Evolutionary conservation across 2,888 invertebrate genomes (phyloP).

Genomic region (Rhingia rostrata): DNA sequence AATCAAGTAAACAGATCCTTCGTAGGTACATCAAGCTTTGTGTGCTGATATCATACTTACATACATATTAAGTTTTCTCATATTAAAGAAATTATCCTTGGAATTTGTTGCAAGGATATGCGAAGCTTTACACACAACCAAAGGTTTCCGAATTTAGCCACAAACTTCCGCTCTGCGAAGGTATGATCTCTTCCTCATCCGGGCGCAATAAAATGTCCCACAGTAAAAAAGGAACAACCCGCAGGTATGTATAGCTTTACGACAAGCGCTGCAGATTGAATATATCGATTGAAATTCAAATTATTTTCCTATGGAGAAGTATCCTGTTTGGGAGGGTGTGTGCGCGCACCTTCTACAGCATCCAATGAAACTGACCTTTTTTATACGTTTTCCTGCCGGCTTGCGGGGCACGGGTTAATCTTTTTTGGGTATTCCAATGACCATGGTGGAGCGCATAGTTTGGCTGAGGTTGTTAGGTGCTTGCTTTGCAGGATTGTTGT

Average conservation of each 20-base stretch:
- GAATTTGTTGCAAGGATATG: not conserved
- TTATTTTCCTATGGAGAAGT: constrained; percentile 57
- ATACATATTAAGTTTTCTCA: constrained; percentile 12
- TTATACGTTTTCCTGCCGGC: constrained; percentile 9
- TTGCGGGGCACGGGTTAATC: constrained; percentile 64
- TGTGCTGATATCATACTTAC: not conserved
- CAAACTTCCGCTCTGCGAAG: constrained; percentile 16
- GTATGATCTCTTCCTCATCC: not conserved
- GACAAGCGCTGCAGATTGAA: constrained; percentile 68
- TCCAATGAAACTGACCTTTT: constrained; percentile 23
- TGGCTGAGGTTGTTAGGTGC: constrained; percentile 62
- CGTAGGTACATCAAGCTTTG: not conserved
- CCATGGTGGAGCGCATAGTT: constrained; percentile 52
- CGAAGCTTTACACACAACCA: not conserved
- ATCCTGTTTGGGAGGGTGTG: constrained; percentile 21
- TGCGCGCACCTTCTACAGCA: not conserved
- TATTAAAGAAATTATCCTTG: not conserved
- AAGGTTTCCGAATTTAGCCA: constrained; percentile 23
- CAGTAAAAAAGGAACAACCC: constrained; percentile 2
- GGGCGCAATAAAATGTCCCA: constrained; percentile 48
- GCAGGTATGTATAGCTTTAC: constrained; percentile 12
- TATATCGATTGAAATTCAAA: constrained; percentile 73
- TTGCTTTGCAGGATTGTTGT: constrained; percentile 56
- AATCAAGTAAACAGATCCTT: constrained; percentile 5
- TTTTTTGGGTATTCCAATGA: constrained; percentile 50